A percentile compares a stretch with the other conserved stretches of the same genome.
Conservation (phyloP, 2,797 vertebrate species). For the Denticeps clupeoides region DNA sequence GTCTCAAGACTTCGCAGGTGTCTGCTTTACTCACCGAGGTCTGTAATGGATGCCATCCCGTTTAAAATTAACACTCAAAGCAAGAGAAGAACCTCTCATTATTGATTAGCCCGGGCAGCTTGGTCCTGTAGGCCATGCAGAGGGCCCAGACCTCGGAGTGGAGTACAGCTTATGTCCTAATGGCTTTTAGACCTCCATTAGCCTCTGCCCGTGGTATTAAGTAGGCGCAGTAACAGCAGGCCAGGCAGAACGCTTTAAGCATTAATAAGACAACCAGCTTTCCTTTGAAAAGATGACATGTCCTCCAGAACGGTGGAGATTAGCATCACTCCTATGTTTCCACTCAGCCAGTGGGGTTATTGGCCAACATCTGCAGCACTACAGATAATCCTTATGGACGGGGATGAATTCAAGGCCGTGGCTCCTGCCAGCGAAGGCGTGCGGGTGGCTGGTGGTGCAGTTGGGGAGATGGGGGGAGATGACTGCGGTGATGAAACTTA, state of each 20-base stretch:
- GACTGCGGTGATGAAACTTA: no score
- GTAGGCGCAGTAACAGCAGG: constrained; percentile 54
- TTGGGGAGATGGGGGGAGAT: no score
- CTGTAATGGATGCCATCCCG: constrained; percentile 33
- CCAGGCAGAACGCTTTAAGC: constrained; percentile 53
- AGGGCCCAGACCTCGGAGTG: constrained; percentile 40
- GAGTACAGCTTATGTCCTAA: constrained; percentile 44
- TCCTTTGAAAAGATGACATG: neutral
- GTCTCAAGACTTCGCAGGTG: neutral
- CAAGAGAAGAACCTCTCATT: constrained; percentile 20
- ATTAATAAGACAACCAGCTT: constrained; percentile 37
- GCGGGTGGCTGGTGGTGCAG: no score
- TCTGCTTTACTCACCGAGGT: constrained; percentile 43
- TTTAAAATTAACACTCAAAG: constrained; percentile 39
- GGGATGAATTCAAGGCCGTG: no score
- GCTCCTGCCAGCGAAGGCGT: no score
- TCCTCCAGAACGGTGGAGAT: neutral
- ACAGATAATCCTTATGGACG: no score
- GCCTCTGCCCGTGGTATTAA: constrained; percentile 54
- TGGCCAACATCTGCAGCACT: no score
- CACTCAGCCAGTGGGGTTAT: no score
- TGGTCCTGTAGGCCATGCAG: constrained; percentile 32
- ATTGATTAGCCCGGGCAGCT: constrained; percentile 11
- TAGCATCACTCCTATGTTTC: no score
- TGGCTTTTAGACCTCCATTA: constrained; percentile 60